Conservation (phyloP, 2,797 vertebrate genomes). For the Masticophis lateralis region DNA sequence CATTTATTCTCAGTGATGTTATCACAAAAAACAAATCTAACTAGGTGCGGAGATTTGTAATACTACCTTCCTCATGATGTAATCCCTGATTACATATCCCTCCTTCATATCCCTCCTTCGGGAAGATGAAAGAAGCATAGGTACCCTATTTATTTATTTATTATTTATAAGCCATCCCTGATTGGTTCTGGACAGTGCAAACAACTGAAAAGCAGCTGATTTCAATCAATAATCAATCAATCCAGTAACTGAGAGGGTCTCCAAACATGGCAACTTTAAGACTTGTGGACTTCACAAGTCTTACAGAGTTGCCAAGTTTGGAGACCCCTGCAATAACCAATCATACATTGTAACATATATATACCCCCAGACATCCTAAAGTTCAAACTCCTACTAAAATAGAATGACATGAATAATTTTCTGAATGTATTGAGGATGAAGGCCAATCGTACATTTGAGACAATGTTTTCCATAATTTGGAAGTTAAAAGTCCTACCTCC, state of each 20-base stretch:
- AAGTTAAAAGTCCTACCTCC: background rate
- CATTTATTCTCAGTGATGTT: background rate
- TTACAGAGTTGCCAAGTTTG: no score
- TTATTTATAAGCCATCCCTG: background rate
- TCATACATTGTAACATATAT: background rate
- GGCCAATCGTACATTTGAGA: background rate
- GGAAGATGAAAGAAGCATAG: no score
- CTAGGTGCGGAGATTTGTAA: no score
- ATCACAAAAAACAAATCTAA: background rate
- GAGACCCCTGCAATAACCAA: background rate
- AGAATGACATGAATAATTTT: background rate
- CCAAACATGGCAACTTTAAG: background rate
- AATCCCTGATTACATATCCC: background rate
- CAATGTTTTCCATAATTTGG: background rate
- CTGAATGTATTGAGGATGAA: background rate
- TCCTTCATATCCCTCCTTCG: background rate
- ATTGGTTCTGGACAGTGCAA: background rate
- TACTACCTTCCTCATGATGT: background rate
- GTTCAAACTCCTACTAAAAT: background rate
- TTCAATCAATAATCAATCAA: background rate
- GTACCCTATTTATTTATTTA: background rate
- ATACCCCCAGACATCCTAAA: background rate
- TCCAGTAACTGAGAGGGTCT: background rate
- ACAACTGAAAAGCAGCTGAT: background rate
- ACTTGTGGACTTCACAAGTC: background rate